Percentiles rank a stretch among this genome's conserved stretches.
These are phyloP conservation scores for Ptilodon capucinus DNA, from an alignment of 2,888 invertebrate species.

Conservation along the genomic window DNA sequence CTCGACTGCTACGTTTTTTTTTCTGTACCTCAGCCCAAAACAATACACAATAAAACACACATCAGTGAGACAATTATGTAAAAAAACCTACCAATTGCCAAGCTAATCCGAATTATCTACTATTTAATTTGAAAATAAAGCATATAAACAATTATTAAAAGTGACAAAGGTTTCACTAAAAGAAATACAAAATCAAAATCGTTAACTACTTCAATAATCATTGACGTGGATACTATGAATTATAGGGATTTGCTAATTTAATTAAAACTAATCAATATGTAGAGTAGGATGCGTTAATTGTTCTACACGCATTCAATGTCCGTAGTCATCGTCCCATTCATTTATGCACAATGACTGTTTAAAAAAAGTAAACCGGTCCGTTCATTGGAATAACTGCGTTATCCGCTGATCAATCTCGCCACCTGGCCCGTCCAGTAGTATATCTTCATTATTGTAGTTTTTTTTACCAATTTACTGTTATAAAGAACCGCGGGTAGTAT, in stretches of 20 bases:
- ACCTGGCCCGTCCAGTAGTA: constrained; percentile 63
- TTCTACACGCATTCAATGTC: constrained; percentile 6
- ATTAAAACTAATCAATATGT: not conserved
- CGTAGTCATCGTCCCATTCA: constrained; percentile 17
- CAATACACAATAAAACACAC: no score
- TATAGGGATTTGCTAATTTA: no score
- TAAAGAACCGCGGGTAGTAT: constrained; percentile 32
- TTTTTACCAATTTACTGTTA: constrained; percentile 69
- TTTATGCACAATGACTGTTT: constrained; percentile 28
- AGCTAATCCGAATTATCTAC: no score
- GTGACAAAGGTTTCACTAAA: no score
- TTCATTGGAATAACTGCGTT: constrained; percentile 53
- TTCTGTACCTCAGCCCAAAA: no score
- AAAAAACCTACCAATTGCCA: no score
- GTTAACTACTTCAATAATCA: no score
- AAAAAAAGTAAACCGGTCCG: constrained; percentile 48
- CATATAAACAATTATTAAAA: no score
- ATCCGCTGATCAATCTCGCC: constrained; percentile 61
- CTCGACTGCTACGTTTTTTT: constrained; percentile 16
- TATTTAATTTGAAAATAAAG: no score
- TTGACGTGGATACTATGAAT: no score
- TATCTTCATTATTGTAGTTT: constrained; percentile 70
- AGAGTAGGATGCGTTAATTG: not conserved
- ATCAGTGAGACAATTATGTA: no score
- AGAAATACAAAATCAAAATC: no score